A percentile compares a stretch with the other conserved stretches of the same genome.
These are phyloP conservation scores for Chondrosia reniformis DNA, from an alignment of 37 sponge, comb jelly and placozoan genomes.

Conservation along the genomic window DNA sequence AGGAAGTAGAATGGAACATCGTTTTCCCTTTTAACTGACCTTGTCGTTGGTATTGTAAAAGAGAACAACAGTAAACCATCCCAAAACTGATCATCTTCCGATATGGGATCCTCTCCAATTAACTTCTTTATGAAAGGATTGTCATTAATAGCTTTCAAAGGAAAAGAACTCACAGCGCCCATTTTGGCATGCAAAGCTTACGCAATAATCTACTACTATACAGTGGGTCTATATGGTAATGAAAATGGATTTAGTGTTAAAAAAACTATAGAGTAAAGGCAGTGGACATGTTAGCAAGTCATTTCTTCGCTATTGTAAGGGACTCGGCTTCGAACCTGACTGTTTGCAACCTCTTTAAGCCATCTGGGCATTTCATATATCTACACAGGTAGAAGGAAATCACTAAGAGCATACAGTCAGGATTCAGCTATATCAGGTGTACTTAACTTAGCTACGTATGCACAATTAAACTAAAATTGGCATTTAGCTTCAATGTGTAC, in stretches of 20 bases:
- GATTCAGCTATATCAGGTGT: too few relatives aligned
- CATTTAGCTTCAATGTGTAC: too few relatives aligned
- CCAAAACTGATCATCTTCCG: slow-evolving; percentile 59
- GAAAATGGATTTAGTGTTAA: too few relatives aligned
- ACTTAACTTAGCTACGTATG: too few relatives aligned
- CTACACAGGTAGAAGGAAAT: too few relatives aligned
- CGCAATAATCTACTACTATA: neutral
- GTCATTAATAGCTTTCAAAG: slow-evolving; percentile 38
- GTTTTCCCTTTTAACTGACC: too few relatives aligned
- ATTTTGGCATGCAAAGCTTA: slow-evolving; percentile 21
- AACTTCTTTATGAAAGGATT: slow-evolving; percentile 49
- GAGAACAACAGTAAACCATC: slow-evolving; percentile 64
- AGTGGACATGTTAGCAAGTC: too few relatives aligned
- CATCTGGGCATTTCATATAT: slow-evolving; percentile 58
- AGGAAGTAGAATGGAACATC: too few relatives aligned
- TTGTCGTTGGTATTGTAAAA: slow-evolving; percentile 28
- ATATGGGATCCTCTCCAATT: slow-evolving; percentile 38
- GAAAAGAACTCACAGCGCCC: slow-evolving; percentile 51
- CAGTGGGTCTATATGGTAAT: slow-evolving; percentile 10
- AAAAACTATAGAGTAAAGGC: too few relatives aligned
- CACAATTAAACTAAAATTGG: too few relatives aligned
- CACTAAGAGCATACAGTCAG: too few relatives aligned
- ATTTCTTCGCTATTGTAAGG: too few relatives aligned
- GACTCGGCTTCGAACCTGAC: slow-evolving; percentile 54
- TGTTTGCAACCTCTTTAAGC: slow-evolving; percentile 64